Evolutionary conservation across 2,888 invertebrate genomes (phyloP), one percentile per base, ranked within the genome.

Genomic region (Pyrocoelia pectoralis): DNA sequence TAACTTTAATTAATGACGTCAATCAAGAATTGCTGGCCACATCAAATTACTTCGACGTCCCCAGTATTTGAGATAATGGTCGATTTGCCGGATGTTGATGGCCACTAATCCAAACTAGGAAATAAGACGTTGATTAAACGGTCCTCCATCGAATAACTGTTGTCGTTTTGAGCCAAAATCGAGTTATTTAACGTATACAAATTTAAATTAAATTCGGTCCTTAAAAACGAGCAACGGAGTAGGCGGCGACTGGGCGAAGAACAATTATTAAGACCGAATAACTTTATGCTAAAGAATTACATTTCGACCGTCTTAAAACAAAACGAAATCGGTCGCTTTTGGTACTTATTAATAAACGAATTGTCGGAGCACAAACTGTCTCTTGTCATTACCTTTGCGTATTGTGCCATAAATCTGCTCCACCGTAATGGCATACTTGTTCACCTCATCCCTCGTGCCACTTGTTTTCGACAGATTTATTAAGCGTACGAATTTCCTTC

Each of bases 401-500:
- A 61, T 67, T 60, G 50, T 43, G 58, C 63, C 70, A 68, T 72
- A 71, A 71, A 71, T 72, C 66, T 62, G 51, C 63, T 67, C 63
- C 67, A 65, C 70, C 69, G 4, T 24, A 24, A 24, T 24, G 24
- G 24, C 6, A 24, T 24, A 3, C 69, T 67, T 68, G 68, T 67
- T 65, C 62, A 55, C 62, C 65, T 66, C 66, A 66, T 70, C 69
- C 68, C 56, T 40, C 33, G 70, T 71, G 62, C 72, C 74, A 72
- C 74, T 73, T 74, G 74, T 59, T 68, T 66, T 56, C 28, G 74
- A 73, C 74, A 75, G 74, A 75, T 75, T 75, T 75, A 75, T 74
- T 73, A 71, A 68, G 56, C 65, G 66, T 71, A 72, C 73, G 74
- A 73, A 75, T 74, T 72, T 60, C 66, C 67, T 51, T 67, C 40